Evolutionary conservation across 1,140 invertebrate species (phyloP).

Genomic region (Antheraea mylitta): DNA sequence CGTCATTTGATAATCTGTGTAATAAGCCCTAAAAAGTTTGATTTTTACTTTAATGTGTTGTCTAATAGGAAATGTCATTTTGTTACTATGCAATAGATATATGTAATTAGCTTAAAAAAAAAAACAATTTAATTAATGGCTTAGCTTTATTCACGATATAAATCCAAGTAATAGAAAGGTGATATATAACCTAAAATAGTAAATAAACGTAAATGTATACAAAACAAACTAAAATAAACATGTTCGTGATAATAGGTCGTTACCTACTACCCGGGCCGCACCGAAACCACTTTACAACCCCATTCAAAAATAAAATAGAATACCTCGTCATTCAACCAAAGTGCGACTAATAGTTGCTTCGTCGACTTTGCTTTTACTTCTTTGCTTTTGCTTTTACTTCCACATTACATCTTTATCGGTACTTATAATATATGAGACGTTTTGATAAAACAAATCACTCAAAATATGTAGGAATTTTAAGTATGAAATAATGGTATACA

Average conservation of each 20-base stretch:
- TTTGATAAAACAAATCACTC: too few species aligned
- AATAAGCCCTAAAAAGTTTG: too few species aligned
- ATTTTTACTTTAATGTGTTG: too few species aligned
- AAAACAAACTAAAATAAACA: not conserved
- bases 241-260: conserved; percentile 7
- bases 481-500: too few species aligned
- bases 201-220: not conserved
- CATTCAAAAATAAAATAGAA: conserved; percentile 15
- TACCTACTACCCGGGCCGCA: not conserved
- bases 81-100: too few species aligned
- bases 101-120: too few species aligned
- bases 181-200: not conserved
- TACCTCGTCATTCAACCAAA: conserved; percentile 11
- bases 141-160: too few species aligned
- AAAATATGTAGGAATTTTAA: too few species aligned
- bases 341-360: not conserved
- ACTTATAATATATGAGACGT: too few species aligned
- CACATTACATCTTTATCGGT: not conserved
- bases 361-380: not conserved
- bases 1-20: too few species aligned
- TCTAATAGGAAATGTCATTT: too few species aligned
- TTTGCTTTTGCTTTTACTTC: not conserved
- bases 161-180: not conserved
- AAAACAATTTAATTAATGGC: too few species aligned
- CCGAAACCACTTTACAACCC: conserved; percentile 8